Percentiles rank a stretch among this genome's conserved stretches.
These are phyloP conservation scores for Tapirus indicus DNA, from an alignment of 2,797 vertebrate species.

Conservation along the genomic window DNA sequence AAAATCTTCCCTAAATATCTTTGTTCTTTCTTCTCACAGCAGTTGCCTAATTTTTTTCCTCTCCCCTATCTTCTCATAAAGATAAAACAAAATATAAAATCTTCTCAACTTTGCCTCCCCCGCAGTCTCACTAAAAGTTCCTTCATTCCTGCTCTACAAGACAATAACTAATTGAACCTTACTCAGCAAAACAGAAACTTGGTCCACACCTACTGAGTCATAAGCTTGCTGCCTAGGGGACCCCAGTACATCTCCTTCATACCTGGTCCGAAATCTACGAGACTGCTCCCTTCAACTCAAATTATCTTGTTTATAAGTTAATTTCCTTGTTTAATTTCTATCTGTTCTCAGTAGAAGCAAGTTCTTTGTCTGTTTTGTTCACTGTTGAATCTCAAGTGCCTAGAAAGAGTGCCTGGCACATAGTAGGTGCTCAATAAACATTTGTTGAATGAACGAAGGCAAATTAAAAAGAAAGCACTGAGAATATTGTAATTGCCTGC, in stretches of 20 bases:
- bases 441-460: neutral
- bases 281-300: neutral
- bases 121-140: neutral
- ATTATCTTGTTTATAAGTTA: neutral
- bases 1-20: neutral
- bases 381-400: neutral
- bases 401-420: neutral
- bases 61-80: neutral
- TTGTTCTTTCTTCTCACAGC: neutral
- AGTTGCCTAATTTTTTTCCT: neutral
- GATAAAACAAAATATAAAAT: conserved; percentile 4
- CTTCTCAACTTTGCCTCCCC: neutral
- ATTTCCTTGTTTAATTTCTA: neutral
- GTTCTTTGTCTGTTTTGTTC: neutral
- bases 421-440: neutral
- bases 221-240: neutral
- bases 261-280: neutral
- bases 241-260: neutral
- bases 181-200: neutral
- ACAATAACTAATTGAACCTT: neutral
- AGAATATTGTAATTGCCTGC: neutral
- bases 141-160: neutral
- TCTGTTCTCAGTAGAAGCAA: neutral
- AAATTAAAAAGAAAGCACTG: neutral
- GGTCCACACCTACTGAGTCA: neutral